Base-by-base conservation (phyloP, 2,797 vertebrate species). In the Gastrophryne carolinensis region DNA sequence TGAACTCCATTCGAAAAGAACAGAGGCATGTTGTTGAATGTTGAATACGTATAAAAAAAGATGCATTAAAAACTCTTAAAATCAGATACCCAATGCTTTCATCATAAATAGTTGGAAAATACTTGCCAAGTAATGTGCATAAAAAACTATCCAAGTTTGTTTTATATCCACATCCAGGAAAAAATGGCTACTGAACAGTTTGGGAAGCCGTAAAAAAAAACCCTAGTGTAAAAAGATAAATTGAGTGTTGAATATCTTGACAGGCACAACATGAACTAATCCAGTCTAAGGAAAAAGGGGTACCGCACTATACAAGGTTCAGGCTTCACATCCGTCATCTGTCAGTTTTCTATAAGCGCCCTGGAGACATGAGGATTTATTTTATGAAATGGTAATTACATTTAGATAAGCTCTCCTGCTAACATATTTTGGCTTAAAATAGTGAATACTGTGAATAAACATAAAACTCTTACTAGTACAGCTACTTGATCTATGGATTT, bases 331-430 rank as follows among this genome's bases (percentile, higher is more conserved):
- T 47, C 21, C 49, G 37, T 47, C 61, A 47, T 49, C 53, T 64
- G 71, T 73, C 50, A 56, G 35, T 57, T 73, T 57, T 65, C 44
- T 56, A 41, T 15, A 52, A 54, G 24, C 50, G 47, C 50, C 72
- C 72, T 35, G 50, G 27, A 37, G 72, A 11, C 26, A 44, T 2
- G 10, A 23, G 34, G 11, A 11, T 29, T 49, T 26, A 27, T 50
- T 52, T 52, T 27, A 44, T 26, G 21, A 7, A n/a, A 5, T n/a
- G 15, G 50, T 73, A 61, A 30, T 30, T 56, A 56, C 44, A 56
- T 53, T 34, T 37, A 53, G 32, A 53, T 23, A 63, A 1, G 17
- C 41, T 67, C 21, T 53, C 21, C 8, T 27, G n/a, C 50, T 41
- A 17, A 19, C 12, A 44, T 44, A 44, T 44, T 44, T n/a, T 39